Evolutionary conservation across 2,797 vertebrate genomes (phyloP).

Genomic region (Scyliorhinus canicula): DNA sequence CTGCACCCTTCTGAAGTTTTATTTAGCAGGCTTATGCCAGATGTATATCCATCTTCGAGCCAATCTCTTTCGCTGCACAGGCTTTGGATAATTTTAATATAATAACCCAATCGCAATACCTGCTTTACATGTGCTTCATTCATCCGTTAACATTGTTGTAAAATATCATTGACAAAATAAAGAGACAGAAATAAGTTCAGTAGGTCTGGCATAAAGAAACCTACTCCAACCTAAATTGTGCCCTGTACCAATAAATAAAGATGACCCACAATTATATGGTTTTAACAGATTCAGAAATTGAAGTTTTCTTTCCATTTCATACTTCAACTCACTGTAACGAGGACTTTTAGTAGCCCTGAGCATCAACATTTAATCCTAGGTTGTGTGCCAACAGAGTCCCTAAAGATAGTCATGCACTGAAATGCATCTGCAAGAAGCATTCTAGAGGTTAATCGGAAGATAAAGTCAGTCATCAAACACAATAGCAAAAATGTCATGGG

Average conservation of each 20-base stretch:
- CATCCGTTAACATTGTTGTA: background rate
- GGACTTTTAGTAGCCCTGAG: background rate
- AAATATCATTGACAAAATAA: background rate
- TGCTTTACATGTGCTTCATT: background rate
- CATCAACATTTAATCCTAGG: background rate
- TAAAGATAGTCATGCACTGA: background rate
- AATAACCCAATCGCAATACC: background rate
- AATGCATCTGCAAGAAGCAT: background rate
- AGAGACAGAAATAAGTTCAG: background rate
- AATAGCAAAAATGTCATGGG: background rate
- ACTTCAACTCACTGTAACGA: background rate
- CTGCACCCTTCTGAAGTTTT: background rate
- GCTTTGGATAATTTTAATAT: background rate
- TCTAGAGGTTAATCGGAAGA: background rate
- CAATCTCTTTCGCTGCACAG: too few relatives aligned
- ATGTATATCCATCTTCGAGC: background rate
- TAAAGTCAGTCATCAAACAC: background rate
- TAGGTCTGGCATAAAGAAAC: background rate
- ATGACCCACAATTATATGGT: background rate
- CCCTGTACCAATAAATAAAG: background rate
- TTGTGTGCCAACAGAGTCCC: constrained; percentile 19
- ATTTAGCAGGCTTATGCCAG: background rate
- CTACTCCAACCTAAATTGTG: background rate
- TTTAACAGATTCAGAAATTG: background rate
- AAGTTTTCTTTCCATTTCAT: background rate